Conservation (phyloP, 2,797 vertebrate species). For the Microcaecilia unicolor region DNA sequence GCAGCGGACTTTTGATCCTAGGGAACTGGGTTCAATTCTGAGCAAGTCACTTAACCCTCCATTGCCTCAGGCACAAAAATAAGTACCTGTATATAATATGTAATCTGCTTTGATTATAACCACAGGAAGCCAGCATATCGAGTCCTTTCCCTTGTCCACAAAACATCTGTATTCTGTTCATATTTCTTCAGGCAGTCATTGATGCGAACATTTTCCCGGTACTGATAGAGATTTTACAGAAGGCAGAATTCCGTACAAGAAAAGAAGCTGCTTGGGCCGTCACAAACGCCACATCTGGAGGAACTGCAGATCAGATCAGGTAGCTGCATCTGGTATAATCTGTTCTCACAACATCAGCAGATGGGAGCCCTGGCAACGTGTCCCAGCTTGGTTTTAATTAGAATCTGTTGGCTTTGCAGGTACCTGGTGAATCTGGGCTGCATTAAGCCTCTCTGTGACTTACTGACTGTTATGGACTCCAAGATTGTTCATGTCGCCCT, state of each 20-base stretch:
- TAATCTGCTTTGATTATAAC: too few species aligned
- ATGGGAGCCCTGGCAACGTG: too few species aligned
- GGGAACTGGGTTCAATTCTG: too few species aligned
- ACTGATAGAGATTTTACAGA: conserved; percentile 94
- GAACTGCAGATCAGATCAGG: conserved; percentile 93
- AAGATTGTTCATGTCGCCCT: conserved; percentile 96
- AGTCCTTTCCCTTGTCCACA: rapidly evolving
- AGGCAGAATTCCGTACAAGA: conserved; percentile 92
- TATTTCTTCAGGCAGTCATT: conserved; percentile 74
- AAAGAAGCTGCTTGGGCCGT: conserved; percentile 98
- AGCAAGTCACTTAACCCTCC: too few species aligned
- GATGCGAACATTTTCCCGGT: conserved; percentile 97
- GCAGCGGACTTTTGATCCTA: too few species aligned
- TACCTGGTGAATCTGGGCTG: conserved; percentile 93
- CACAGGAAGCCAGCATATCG: too few species aligned
- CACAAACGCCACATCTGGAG: conserved; percentile 93
- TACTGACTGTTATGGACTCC: conserved; percentile 95
- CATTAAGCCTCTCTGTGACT: conserved; percentile 92
- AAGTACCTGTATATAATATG: too few species aligned
- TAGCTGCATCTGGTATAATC: too few species aligned
- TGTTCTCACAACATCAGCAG: too few species aligned
- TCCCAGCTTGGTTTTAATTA: background rate
- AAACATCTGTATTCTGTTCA: background rate
- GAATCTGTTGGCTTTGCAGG: conserved; percentile 42
- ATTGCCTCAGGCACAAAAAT: too few species aligned